These are phyloP conservation scores for Sciurus vulgaris DNA, from an alignment of 2,797 vertebrate genomes.

Conservation along the genomic window DNA sequence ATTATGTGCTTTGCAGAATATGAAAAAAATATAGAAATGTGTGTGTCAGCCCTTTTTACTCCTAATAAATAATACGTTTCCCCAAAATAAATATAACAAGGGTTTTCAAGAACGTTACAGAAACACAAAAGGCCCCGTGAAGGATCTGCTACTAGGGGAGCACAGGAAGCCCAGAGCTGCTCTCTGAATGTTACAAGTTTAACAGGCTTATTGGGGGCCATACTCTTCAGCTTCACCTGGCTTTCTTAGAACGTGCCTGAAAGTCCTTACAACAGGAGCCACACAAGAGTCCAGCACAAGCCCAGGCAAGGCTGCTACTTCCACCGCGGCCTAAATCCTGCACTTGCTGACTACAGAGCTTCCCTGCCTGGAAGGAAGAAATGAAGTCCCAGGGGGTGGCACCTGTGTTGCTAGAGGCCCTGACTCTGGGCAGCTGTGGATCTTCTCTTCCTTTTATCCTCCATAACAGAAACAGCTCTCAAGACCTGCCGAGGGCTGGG, in stretches of 20 bases:
- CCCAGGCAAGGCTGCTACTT: not conserved
- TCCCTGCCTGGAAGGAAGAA: not conserved
- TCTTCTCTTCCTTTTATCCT: not conserved
- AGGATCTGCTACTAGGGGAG: not conserved
- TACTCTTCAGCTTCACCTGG: not conserved
- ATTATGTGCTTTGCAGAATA: not conserved
- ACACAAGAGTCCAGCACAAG: not conserved
- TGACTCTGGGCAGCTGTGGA: not conserved
- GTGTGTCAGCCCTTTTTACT: not conserved
- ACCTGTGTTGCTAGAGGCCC: not conserved
- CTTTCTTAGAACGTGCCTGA: not conserved
- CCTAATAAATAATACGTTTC: not conserved
- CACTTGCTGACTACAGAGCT: not conserved
- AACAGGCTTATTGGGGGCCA: not conserved
- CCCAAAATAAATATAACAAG: not conserved
- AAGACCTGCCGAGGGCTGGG: conserved; percentile 29
- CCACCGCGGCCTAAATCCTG: not conserved
- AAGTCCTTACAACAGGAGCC: not conserved
- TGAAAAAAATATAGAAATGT: not conserved
- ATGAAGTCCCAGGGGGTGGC: not conserved
- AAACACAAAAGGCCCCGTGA: not conserved
- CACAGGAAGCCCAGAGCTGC: not conserved
- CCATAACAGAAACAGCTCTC: not conserved
- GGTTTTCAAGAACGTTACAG: not conserved
- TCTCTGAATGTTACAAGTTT: not conserved